Evolutionary conservation across 2,888 invertebrate genomes (phyloP).

Genomic region (Magallana nippona): DNA sequence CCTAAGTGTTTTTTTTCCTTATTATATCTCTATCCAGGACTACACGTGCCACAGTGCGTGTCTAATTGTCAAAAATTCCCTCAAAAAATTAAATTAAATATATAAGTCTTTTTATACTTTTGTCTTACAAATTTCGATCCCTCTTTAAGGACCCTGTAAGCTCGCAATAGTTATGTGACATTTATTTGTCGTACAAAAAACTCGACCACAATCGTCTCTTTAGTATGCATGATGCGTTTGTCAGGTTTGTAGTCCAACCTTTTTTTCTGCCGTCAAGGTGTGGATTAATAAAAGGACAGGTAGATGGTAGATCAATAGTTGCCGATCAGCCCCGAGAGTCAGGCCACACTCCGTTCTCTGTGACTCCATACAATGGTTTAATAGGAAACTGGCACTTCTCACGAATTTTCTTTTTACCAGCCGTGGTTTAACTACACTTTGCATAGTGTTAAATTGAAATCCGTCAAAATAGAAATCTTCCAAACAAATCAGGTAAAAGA

Average conservation of each 20-base stretch:
- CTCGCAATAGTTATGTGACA: slow-evolving; percentile 26
- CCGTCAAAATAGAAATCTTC: not conserved
- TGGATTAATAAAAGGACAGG: slow-evolving; percentile 12
- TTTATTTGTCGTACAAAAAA: slow-evolving; percentile 22
- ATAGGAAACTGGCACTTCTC: not conserved
- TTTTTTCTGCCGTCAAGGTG: slow-evolving; percentile 14
- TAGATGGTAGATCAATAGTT: slow-evolving; percentile 12
- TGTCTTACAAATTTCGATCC: not conserved
- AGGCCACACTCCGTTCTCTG: not conserved
- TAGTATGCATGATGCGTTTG: slow-evolving; percentile 6
- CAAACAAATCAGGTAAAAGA: slow-evolving; percentile 16
- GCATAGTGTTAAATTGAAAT: not conserved
- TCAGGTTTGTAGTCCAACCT: not conserved
- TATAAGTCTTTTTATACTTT: not conserved
- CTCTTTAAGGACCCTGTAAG: not conserved
- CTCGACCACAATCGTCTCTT: not conserved
- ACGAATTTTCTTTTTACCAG: no score
- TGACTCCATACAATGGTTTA: not conserved
- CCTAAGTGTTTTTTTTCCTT: not conserved
- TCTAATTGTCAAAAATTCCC: not conserved
- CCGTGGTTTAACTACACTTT: not conserved
- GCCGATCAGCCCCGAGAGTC: not conserved
- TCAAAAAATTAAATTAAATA: not conserved
- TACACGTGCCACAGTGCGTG: not conserved
- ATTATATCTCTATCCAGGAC: not conserved